phyloP scores from a whole-genome alignment of 1,140 invertebrate species.

The Caerostris darwini region DNA sequence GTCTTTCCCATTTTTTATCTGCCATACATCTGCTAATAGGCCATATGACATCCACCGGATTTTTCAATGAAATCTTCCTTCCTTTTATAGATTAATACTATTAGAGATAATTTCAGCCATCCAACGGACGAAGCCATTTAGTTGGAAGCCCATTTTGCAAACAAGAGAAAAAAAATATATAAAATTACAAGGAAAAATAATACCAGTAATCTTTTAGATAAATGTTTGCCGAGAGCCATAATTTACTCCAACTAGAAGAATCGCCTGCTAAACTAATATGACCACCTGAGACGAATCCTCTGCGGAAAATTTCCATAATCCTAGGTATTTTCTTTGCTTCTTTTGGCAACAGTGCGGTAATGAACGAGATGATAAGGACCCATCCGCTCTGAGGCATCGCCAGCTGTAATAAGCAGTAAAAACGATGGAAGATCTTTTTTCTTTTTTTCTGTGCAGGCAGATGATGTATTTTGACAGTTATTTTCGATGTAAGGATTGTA shows the following conservation, averaged over 20 bases:
- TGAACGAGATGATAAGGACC: neutral
- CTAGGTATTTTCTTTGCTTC: slow-evolving; percentile 19
- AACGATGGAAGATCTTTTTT: neutral
- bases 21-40: neutral
- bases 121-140: slow-evolving; percentile 3
- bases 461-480: slow-evolving; percentile 16
- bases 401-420: neutral
- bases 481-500: neutral
- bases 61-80: slow-evolving; percentile 4
- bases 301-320: slow-evolving; percentile 18
- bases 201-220: slow-evolving; percentile 34
- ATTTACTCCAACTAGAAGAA: slow-evolving; percentile 30
- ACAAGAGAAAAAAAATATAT: neutral
- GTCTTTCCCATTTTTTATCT: neutral
- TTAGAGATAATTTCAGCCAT: slow-evolving; percentile 4
- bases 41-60: neutral
- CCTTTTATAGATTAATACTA: slow-evolving; percentile 4
- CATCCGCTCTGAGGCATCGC: neutral
- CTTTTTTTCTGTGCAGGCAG: neutral
- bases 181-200: neutral
- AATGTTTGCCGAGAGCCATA: slow-evolving; percentile 17
- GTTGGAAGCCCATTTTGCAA: neutral
- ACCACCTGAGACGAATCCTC: slow-evolving; percentile 15
- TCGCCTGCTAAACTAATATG: neutral
- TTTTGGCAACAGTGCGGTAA: neutral